Evolutionary conservation across 2,797 vertebrate genomes (phyloP).

Genomic region (Myotis daubentonii): DNA sequence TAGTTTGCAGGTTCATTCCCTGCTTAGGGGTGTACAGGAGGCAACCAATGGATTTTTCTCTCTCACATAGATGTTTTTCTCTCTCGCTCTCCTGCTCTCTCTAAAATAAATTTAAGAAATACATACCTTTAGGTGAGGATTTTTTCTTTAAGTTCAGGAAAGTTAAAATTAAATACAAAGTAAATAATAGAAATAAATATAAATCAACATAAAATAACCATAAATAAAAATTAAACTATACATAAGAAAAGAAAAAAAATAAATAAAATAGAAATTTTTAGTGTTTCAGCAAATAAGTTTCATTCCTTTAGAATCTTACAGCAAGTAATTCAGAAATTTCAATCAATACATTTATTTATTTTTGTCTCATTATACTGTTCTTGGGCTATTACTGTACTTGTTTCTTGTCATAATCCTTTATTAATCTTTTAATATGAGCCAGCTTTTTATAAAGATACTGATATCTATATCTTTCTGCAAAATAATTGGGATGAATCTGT

Average conservation of each 20-base stretch:
- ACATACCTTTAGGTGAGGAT: background rate
- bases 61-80: background rate
- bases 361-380: slow-evolving; percentile 53
- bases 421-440: slow-evolving; percentile 91
- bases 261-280: slow-evolving; percentile 72
- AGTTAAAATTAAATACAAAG: background rate
- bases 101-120: background rate
- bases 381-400: slow-evolving; percentile 84
- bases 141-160: background rate
- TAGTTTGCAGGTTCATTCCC: background rate
- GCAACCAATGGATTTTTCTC: background rate
- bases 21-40: background rate
- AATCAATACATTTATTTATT: slow-evolving; percentile 71
- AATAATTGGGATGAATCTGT: slow-evolving; percentile 89
- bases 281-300: slow-evolving; percentile 64
- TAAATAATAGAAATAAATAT: background rate
- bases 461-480: slow-evolving; percentile 89
- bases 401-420: slow-evolving; percentile 91
- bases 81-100: background rate
- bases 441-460: slow-evolving; percentile 93
- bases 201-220: background rate
- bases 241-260: slow-evolving; percentile 56
- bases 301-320: slow-evolving; percentile 66
- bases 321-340: slow-evolving; percentile 73
- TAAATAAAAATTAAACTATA: background rate